Percentiles rank a stretch among this genome's conserved stretches.
These are phyloP conservation scores for Drosophila helvetica DNA, from an alignment of 2,888 invertebrate genomes.

Conservation along the genomic window DNA sequence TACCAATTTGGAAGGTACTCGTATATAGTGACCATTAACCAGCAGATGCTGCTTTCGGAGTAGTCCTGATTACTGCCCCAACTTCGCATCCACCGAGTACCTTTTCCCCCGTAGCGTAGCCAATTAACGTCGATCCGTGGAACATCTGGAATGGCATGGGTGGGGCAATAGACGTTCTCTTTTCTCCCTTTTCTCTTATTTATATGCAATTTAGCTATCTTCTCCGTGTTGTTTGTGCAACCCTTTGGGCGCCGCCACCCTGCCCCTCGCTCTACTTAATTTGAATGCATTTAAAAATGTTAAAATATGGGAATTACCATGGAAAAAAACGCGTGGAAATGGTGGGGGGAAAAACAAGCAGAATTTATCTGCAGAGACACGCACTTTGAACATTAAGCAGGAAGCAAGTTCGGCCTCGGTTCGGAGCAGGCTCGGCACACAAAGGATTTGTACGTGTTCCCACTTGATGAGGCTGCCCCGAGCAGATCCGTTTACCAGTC, in stretches of 20 bases:
- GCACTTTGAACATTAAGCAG: constrained; percentile 61
- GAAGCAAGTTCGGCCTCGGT: constrained; percentile 32
- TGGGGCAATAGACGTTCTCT: constrained; percentile 56
- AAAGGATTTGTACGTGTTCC: constrained; percentile 76
- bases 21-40: neutral
- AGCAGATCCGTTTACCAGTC: constrained; percentile 22
- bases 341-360: constrained; percentile 16
- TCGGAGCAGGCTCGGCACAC: constrained; percentile 44
- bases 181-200: constrained; percentile 32
- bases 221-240: constrained; percentile 48
- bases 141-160: constrained; percentile 33
- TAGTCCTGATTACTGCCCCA: constrained; percentile 5
- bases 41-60: neutral
- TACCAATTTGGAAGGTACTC: neutral
- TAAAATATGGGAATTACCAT: constrained; percentile 69
- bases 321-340: constrained; percentile 5
- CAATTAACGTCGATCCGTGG: constrained; percentile 14
- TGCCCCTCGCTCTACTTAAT: constrained; percentile 51
- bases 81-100: neutral
- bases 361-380: constrained; percentile 69
- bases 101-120: neutral
- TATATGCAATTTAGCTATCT: constrained; percentile 28
- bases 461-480: constrained; percentile 63
- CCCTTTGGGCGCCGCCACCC: constrained; percentile 47
- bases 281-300: constrained; percentile 76